Evolutionary conservation across 2,797 vertebrate species (phyloP), one percentile per base, ranked within the genome.

Genomic region (Schizopygopsis pylzovi): DNA sequence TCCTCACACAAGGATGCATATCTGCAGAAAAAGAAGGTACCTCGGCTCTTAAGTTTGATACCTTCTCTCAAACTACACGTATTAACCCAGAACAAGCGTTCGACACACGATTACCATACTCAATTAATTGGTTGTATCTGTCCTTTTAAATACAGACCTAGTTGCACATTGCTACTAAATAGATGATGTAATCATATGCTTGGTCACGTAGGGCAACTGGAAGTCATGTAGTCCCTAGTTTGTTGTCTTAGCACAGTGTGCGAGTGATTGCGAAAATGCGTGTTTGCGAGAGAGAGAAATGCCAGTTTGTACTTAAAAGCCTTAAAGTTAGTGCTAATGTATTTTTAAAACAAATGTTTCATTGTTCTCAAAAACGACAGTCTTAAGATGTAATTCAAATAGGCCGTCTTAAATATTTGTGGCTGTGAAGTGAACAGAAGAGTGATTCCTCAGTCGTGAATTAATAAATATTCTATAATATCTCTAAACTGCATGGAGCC

Each of bases 281-380:
- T 70, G 81, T 85, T 33, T 75, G 47, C 6, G 18, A 41, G 75
- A 45, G 25, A 43, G 61, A 43, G 61, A 80, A 45, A 85, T 81
- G 82, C 71, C 70, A n/a, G 72, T 86, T 89, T 87, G 82, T 87
- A 91, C 85, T 88, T 86, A 25, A 84, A 89, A 85, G 89, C 89
- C 90, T 91, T 91, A 89, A 90, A 56, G 87, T 89, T 82, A 87
- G 86, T 82, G 73, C 73, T 81, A 73, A 86, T 76, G 61, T 87
- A 54, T 87, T 89, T 85, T 76, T 52, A 33, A 88, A 85, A 37
- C 67, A 81, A 88, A 87, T 9, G 33, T 79, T 63, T 63, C 37
- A 83, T 20, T 88, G 81, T 80, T 82, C 63, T 71, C 73, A 61
- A 28, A 68, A 28, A 41, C 52, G 3, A 76, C 70, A 39, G 82